phyloP scores from a whole-genome alignment of 2,888 invertebrate species.

The Lepeophtheirus nordmannii region DNA sequence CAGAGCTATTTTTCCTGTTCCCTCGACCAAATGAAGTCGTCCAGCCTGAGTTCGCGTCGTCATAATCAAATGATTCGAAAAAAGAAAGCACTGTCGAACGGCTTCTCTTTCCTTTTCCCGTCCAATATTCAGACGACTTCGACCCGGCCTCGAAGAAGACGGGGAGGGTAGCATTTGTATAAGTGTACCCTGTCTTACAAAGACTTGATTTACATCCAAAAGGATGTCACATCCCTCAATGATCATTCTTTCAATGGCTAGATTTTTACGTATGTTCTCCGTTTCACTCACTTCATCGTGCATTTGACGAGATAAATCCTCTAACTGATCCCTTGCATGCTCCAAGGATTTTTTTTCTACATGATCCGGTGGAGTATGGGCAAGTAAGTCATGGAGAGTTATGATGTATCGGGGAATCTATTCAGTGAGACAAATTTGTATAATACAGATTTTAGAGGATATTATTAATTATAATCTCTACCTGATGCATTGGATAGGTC shows the following conservation, averaged over 20 bases:
- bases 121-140: constrained; percentile 43
- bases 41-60: constrained; percentile 42
- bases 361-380: constrained; percentile 84
- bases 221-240: constrained; percentile 83
- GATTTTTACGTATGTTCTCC: constrained; percentile 72
- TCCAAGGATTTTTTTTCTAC: constrained; percentile 76
- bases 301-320: constrained; percentile 69
- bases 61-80: constrained; percentile 59
- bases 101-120: constrained; percentile 51
- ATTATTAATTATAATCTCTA: constrained; percentile 32
- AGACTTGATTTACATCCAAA: constrained; percentile 63
- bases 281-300: constrained; percentile 78
- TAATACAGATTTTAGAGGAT: neutral
- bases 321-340: constrained; percentile 63
- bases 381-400: constrained; percentile 70
- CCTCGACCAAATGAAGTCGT: constrained; percentile 66
- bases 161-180: constrained; percentile 33
- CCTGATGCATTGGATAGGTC: constrained; percentile 89
- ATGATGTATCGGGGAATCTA: constrained; percentile 83
- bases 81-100: constrained; percentile 67
- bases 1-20: constrained; percentile 61
- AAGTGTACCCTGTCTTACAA: constrained; percentile 24
- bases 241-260: constrained; percentile 82
- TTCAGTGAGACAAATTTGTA: constrained; percentile 27
- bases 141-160: constrained; percentile 43